Conservation (phyloP, 2,888 invertebrate genomes). For the Cylindroiulus punctatus region DNA sequence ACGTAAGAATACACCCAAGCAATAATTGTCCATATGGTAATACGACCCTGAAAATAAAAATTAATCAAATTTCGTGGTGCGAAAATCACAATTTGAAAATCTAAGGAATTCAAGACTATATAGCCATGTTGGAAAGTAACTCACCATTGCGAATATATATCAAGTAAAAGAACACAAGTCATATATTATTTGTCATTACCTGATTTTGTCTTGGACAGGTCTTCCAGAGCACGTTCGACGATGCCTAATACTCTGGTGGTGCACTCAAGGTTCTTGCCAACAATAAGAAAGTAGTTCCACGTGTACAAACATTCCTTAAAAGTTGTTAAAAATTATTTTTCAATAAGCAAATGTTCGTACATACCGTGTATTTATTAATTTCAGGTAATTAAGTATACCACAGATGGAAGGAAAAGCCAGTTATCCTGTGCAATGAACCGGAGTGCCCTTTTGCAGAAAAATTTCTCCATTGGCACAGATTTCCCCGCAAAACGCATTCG, state of each 20-base stretch:
- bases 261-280: constrained; percentile 24
- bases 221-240: constrained; percentile 7
- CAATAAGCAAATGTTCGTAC: neutral
- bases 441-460: constrained; percentile 85
- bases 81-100: neutral
- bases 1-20: constrained; percentile 79
- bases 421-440: constrained; percentile 80
- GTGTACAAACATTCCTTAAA: constrained; percentile 73
- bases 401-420: constrained; percentile 79
- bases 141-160: constrained; percentile 61
- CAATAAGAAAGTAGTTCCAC: constrained; percentile 85
- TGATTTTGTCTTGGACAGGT: neutral
- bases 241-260: neutral
- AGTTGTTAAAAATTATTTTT: neutral
- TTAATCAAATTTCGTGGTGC: neutral
- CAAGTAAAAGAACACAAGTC: neutral
- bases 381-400: constrained; percentile 75
- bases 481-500: constrained; percentile 83
- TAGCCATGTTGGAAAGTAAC: constrained; percentile 71
- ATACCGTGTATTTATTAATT: constrained; percentile 52
- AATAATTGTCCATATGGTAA: constrained; percentile 73
- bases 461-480: constrained; percentile 96
- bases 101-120: constrained; percentile 69
- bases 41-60: neutral
- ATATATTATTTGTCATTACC: neutral